Percentiles rank a stretch among this genome's conserved stretches.
Conservation (phyloP, 2,888 invertebrate species). For the Cyaniris semiargus region DNA sequence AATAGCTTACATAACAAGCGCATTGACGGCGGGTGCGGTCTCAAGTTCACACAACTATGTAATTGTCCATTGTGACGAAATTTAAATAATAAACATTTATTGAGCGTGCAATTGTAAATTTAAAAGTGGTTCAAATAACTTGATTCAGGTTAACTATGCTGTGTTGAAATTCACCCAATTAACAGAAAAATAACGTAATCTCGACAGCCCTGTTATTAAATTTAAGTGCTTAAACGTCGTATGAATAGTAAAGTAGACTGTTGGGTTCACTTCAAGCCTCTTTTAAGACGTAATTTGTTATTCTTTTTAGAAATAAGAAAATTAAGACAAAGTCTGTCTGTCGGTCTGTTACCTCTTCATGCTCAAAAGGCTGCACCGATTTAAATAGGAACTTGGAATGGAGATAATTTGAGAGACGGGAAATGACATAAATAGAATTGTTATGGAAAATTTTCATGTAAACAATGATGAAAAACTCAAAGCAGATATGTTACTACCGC, state of each 20-base stretch:
- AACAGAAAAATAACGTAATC: constrained; percentile 25
- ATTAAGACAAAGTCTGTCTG: too few relatives aligned
- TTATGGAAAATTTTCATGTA: too few relatives aligned
- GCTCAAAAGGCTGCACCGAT: too few relatives aligned
- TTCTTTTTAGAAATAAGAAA: not conserved
- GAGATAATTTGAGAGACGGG: too few relatives aligned
- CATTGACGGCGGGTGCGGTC: not conserved
- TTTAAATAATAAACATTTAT: constrained; percentile 27
- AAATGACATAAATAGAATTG: too few relatives aligned
- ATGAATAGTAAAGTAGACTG: not conserved
- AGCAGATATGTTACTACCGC: too few relatives aligned
- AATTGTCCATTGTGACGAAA: constrained; percentile 12
- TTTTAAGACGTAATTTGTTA: not conserved
- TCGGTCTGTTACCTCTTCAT: too few relatives aligned
- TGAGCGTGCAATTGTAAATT: constrained; percentile 23
- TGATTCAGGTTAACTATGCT: constrained; percentile 26
- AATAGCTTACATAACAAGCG: constrained; percentile 2
- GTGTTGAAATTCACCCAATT: constrained; percentile 26
- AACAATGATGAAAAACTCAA: too few relatives aligned
- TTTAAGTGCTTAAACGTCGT: not conserved
- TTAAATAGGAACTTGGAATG: too few relatives aligned
- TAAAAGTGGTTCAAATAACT: constrained; percentile 30
- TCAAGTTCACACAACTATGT: constrained; percentile 11
- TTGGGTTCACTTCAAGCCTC: not conserved
- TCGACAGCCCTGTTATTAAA: not conserved